Conservation (phyloP, 2,888 invertebrate genomes). For the Hirudinaria manillensis region DNA sequence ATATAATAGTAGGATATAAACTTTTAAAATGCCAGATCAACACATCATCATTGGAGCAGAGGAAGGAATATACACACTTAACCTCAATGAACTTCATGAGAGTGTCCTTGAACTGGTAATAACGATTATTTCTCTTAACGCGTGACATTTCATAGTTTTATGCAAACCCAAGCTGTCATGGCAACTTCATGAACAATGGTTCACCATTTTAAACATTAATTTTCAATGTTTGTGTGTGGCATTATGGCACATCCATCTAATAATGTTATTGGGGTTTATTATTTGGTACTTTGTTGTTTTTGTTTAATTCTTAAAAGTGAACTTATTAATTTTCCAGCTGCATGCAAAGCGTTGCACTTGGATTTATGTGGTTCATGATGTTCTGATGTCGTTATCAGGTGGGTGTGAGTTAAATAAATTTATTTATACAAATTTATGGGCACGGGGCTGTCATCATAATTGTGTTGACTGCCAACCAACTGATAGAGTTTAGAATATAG, state of each 20-base stretch:
- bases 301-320: not conserved
- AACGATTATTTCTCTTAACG: no score
- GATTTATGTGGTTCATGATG: slow-evolving; percentile 97
- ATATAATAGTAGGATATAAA: not conserved
- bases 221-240: not conserved
- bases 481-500: no score
- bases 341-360: slow-evolving; percentile 89
- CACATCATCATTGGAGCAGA: slow-evolving; percentile 77
- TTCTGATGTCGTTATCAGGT: slow-evolving; percentile 92
- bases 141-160: no score
- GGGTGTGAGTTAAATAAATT: slow-evolving; percentile 20
- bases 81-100: slow-evolving; percentile 92
- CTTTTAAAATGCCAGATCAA: slow-evolving; percentile 32
- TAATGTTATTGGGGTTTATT: slow-evolving; percentile 24
- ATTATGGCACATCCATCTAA: not conserved
- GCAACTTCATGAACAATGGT: no score
- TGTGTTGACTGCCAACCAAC: no score
- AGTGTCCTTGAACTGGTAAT: slow-evolving; percentile 81
- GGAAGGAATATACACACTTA: slow-evolving; percentile 94
- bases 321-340: slow-evolving; percentile 56
- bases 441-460: not conserved
- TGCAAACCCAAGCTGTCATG: no score
- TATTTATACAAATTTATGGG: not conserved
- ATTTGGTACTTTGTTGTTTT: not conserved
- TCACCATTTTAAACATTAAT: no score